Evolutionary conservation across 2,888 invertebrate species (phyloP), one percentile per base, ranked within the genome.

Genomic region (Epirrita christyi): DNA sequence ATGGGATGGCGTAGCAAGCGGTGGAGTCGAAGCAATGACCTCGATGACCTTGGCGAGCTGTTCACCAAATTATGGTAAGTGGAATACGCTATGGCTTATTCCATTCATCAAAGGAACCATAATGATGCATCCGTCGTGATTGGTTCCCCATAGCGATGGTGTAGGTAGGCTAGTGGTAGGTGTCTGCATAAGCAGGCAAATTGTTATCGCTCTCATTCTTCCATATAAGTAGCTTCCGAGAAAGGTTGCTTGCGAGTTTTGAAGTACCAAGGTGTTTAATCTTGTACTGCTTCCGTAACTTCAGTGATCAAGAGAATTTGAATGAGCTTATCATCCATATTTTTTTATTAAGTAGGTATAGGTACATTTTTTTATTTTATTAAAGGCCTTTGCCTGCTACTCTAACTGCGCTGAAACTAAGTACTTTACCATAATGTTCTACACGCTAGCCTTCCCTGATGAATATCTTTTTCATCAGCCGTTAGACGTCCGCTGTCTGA

Each of bases 21-120:
- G 60, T 77, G 76, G 75, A 70, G 64, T 62, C 64, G 65, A 59
- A 71, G 65, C 75, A 75, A 78, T 71, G 82, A 85, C 78, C 80
- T 78, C 57, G 55, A 59, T 38, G 77, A 80, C 83, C 85, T 87
- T 83, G 81, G 63, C 15, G 63, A 62, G 34, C 51, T 70, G 60
- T 77, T 79, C 61, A 73, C 71, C 55, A 75, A 72, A 67, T 65
- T 74, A 68, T 76, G 77, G 75, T 77, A 58, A 78, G 78, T 75
- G 71, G 70, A 75, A 76, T 74, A 61, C 72, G 49, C 70, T 68
- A 61, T 36, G 36, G n/a, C n/a, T 28, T 21, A 1, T 9, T 32
- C 32, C 32, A 21, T 21, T 21, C 2, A 21, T 21, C 21, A 21
- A 3, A 21, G 21, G 21, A 21, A 21, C 21, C 21, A 21, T 21